Conservation (phyloP, 2,797 vertebrate species). For the Peromyscus eremicus region DNA sequence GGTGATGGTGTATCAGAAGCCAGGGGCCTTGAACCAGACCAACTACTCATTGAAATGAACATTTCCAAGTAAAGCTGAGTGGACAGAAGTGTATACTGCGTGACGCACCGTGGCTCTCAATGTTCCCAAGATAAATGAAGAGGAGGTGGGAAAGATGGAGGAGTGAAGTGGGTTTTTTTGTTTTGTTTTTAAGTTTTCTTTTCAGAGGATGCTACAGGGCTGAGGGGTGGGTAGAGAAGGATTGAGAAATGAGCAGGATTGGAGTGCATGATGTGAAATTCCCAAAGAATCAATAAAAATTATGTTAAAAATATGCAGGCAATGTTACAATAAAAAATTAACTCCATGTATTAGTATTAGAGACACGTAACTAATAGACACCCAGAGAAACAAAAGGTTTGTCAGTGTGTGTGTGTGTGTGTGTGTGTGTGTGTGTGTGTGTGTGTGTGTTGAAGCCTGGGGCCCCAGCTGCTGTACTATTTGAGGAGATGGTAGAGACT, state of each 20-base stretch:
- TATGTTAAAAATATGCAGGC: not conserved
- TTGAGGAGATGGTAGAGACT: not conserved
- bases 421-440: not conserved
- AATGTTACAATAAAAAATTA: not conserved
- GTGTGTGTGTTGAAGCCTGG: not conserved
- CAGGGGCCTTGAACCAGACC: not conserved
- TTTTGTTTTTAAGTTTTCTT: not conserved
- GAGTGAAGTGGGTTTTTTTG: not conserved
- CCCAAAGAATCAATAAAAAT: not conserved
- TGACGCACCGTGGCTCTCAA: too few species aligned
- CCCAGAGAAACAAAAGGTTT: not conserved
- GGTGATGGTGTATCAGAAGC: not conserved
- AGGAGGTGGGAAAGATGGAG: not conserved
- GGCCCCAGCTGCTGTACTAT: not conserved
- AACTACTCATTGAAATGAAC: not conserved
- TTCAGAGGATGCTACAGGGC: not conserved
- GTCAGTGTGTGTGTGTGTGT: not conserved
- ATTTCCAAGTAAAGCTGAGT: not conserved
- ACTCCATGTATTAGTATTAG: not conserved
- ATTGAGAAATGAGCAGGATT: not conserved
- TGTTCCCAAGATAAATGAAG: too few species aligned
- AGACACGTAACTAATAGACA: not conserved
- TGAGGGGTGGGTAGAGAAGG: too few species aligned
- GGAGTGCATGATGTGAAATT: not conserved
- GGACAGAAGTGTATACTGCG: not conserved